phyloP scores from a whole-genome alignment of 2,797 vertebrate genomes.

The Pelochelys cantorii region DNA sequence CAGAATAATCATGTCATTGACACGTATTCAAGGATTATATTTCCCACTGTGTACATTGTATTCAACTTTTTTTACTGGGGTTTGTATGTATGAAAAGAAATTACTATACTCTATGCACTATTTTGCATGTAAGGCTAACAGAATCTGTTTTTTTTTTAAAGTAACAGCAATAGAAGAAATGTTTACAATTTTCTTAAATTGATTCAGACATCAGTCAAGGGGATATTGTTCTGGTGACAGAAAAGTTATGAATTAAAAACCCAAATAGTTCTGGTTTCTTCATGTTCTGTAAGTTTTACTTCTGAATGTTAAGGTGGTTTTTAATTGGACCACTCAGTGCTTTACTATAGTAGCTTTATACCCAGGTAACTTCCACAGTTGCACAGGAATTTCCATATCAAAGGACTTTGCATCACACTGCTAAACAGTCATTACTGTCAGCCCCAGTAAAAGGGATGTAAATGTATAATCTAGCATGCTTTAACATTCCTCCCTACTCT shows the following conservation, averaged over 20 bases:
- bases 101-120: not conserved
- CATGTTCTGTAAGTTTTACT: not conserved
- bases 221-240: not conserved
- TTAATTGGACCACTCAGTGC: not conserved
- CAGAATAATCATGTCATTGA: slow-evolving; percentile 93
- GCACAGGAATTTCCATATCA: not conserved
- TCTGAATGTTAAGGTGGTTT: not conserved
- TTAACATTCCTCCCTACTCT: not conserved
- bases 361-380: not conserved
- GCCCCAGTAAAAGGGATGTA: not conserved
- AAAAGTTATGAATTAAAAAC: not conserved
- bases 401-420: not conserved
- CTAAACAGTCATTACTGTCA: not conserved
- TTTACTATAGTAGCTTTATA: accelerated
- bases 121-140: not conserved
- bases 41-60: slow-evolving; percentile 90
- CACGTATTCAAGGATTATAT: slow-evolving; percentile 91
- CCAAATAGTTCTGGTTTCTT: not conserved
- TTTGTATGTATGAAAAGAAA: slow-evolving; percentile 85
- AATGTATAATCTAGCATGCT: not conserved
- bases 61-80: slow-evolving; percentile 96
- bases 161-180: not conserved
- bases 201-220: not conserved
- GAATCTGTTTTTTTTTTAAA: not conserved
- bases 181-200: not conserved